Base-by-base conservation (phyloP, 64 coral and sea anemone genomes). In the Astreopora myriophthalma region DNA sequence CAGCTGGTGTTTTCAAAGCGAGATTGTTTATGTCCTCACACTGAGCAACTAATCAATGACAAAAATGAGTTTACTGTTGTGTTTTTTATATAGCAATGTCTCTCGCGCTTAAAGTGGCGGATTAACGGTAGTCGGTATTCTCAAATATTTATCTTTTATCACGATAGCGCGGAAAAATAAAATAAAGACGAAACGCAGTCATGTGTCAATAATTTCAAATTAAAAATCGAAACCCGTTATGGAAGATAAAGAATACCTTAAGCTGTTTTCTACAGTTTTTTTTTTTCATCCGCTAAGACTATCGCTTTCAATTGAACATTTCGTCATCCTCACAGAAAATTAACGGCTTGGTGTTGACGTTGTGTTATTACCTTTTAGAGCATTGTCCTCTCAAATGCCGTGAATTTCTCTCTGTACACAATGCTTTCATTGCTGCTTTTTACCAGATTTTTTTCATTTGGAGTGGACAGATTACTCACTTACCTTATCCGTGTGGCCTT, bases 401-500 rank as follows among this genome's bases (percentile, higher is more conserved):
- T 6, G 17, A 17, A 1, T 25, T 26, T 64, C 39, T 5, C 30
- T n/a, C 36, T 74, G 38, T 6, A 38, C 14, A n/a, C 22, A 39
- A 20, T 38, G 34, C 34, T 51, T 17, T 11, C 17, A 64, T 78
- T 23, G 11, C 1, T 48, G 40, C 8, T 17, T 25, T 46, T n/a
- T 24, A 8, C 26, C 16, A 1, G 3, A 28, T 31, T 48, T 27
- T 16, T 51, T 23, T 28, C 16, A n/a, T n/a, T n/a, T n/a, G n/a
- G n/a, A n/a, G 3, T 32, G 9, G 46, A 3, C 44, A 78, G 13
- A 78, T 44, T 34, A 19, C 27, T n/a, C 17, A 83, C 79, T 83
- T 83, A 83, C 79, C 34, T 57, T 31, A 65, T 83, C 52, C 2
- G 57, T 65, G 12, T 83, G 52, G 20, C 79, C 79, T 37, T 83